Evolutionary conservation across 2,797 vertebrate species (phyloP).

Genomic region (Coccyzus lansbergi): DNA sequence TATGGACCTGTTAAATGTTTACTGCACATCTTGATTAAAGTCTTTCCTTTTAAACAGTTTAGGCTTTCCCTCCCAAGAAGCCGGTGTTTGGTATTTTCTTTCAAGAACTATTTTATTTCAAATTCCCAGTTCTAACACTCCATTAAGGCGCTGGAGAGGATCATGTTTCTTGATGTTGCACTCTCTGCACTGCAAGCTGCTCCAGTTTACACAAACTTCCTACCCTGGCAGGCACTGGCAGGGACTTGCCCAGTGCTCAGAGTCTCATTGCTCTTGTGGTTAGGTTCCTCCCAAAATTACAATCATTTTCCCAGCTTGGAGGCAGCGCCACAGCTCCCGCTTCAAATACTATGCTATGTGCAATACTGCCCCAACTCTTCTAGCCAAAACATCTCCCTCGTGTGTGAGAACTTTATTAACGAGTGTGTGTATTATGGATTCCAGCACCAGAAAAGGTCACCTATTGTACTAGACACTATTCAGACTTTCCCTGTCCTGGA

Average conservation of each 20-base stretch:
- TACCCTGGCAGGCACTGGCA: not conserved
- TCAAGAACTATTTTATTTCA: not conserved
- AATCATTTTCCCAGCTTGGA: not conserved
- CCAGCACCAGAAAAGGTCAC: conserved; percentile 42
- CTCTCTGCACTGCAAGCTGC: not conserved
- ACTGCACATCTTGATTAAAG: not conserved
- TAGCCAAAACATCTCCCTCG: not conserved
- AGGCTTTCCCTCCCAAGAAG: conserved; percentile 29
- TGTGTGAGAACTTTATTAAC: conserved; percentile 52
- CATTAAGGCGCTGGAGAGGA: not conserved
- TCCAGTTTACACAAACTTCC: not conserved
- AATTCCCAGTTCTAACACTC: not conserved
- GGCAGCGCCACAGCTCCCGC: not conserved
- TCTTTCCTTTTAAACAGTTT: not conserved
- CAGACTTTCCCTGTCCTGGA: conserved; percentile 3
- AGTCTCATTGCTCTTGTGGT: not conserved
- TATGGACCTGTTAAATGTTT: conserved; percentile 43
- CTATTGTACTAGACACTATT: conserved; percentile 38
- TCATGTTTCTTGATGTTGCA: accelerated
- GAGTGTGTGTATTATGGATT: conserved; percentile 15
- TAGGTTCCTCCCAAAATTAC: conserved; percentile 25
- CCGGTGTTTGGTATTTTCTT: not conserved
- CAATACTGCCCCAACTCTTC: not conserved
- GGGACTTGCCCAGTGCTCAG: not conserved
- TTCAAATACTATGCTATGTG: not conserved